A percentile compares a stretch with the other conserved stretches of the same genome.
Evolutionary conservation across 2,888 invertebrate genomes (phyloP).

Genomic region (Campaea margaritaria): DNA sequence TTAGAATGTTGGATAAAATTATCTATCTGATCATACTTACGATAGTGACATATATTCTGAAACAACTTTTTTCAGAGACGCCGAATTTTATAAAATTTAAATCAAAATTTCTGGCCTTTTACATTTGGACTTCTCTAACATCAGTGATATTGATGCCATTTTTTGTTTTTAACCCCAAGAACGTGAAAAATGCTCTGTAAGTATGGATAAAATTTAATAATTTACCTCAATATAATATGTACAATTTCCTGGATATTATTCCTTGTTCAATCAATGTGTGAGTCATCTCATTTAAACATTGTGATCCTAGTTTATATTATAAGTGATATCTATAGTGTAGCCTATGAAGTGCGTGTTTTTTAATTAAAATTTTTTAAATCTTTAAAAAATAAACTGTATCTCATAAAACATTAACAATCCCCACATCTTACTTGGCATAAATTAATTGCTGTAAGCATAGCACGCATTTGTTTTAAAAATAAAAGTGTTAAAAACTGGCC

Average conservation of each 20-base stretch:
- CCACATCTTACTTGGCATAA: no score
- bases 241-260: neutral
- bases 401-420: no score
- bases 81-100: conserved; percentile 82
- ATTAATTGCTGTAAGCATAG: no score
- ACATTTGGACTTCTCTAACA: conserved; percentile 73
- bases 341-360: no score
- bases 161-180: conserved; percentile 81
- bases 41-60: conserved; percentile 72
- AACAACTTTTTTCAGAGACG: conserved; percentile 80
- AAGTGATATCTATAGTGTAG: no score
- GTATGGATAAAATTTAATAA: conserved; percentile 48
- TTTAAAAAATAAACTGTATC: no score
- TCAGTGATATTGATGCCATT: conserved; percentile 76
- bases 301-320: no score
- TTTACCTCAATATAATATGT: neutral
- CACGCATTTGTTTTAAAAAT: no score
- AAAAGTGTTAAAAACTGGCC: no score
- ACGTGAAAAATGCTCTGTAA: conserved; percentile 83
- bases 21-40: conserved; percentile 69
- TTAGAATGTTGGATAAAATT: conserved; percentile 75
- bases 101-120: conserved; percentile 80
- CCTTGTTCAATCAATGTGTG: neutral
- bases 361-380: no score
- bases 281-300: no score